Conservation (phyloP, 2,888 invertebrate genomes). For the Trichogramma evanescens region DNA sequence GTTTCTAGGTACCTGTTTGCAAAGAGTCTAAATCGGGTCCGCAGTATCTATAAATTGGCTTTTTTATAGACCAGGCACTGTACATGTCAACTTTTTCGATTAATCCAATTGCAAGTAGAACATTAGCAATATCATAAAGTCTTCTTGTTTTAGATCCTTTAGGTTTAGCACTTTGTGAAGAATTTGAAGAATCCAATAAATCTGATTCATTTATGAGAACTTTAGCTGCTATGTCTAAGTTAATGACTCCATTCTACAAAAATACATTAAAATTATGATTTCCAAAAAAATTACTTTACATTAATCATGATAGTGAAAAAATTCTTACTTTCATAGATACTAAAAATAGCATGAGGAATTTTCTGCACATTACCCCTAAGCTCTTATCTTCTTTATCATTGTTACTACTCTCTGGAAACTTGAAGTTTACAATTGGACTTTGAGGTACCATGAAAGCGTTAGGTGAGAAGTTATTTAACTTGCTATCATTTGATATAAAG, state of each 20-base stretch:
- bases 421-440: conserved; percentile 25
- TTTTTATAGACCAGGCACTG: conserved; percentile 52
- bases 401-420: conserved; percentile 41
- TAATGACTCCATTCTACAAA: conserved; percentile 58
- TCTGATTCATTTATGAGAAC: conserved; percentile 56
- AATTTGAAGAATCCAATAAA: conserved; percentile 46
- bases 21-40: conserved; percentile 47
- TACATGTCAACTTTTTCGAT: conserved; percentile 62
- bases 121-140: conserved; percentile 73
- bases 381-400: conserved; percentile 59
- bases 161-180: conserved; percentile 35
- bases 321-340: conserved; percentile 57
- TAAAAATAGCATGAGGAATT: conserved; percentile 65
- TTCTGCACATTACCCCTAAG: conserved; percentile 62
- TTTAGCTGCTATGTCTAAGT: conserved; percentile 61
- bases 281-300: conserved; percentile 7
- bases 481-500: conserved; percentile 26
- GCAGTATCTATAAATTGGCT: conserved; percentile 62
- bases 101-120: conserved; percentile 65
- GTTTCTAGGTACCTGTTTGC: conserved; percentile 28
- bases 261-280: conserved; percentile 54
- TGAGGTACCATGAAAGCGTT: conserved; percentile 23
- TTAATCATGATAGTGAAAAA: background rate
- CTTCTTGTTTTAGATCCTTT: conserved; percentile 62
- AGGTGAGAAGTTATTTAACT: conserved; percentile 20